A percentile compares a stretch with the other conserved stretches of the same genome.
Evolutionary conservation across 2,888 invertebrate genomes (phyloP).

Genomic region (Perithous albicinctus): DNA sequence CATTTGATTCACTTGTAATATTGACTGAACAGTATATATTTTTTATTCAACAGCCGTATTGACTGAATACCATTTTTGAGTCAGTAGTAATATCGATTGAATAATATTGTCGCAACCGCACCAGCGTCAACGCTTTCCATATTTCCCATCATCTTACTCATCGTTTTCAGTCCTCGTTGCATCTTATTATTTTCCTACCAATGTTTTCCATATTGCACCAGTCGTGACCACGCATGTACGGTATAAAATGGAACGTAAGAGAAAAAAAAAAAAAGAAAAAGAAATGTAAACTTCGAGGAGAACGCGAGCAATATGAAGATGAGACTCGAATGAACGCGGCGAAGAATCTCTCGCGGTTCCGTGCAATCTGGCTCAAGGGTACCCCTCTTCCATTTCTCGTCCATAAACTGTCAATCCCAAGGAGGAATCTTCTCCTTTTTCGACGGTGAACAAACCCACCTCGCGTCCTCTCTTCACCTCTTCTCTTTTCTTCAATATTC

Average conservation of each 20-base stretch:
- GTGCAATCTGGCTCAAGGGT: constrained; percentile 69
- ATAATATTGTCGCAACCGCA: neutral
- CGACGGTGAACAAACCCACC: constrained; percentile 5
- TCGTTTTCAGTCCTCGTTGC: neutral
- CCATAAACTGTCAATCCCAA: constrained; percentile 72
- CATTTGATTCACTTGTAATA: neutral
- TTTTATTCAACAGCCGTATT: neutral
- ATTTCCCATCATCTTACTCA: neutral
- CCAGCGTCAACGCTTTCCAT: neutral
- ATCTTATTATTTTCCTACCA: neutral
- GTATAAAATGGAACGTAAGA: neutral
- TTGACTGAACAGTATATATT: neutral
- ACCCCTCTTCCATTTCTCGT: constrained; percentile 69
- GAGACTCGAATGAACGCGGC: constrained; percentile 32
- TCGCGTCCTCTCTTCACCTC: neutral
- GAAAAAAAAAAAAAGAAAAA: too few species aligned
- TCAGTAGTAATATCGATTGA: neutral
- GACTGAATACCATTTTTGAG: neutral
- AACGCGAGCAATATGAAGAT: constrained; percentile 39
- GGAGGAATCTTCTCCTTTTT: constrained; percentile 49
- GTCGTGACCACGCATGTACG: neutral
- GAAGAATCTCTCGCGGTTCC: constrained; percentile 33
- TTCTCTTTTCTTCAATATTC: neutral
- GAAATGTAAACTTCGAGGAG: constrained; percentile 10
- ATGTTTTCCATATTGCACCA: neutral